Evolutionary conservation across 1,140 invertebrate genomes (phyloP), one percentile per base, ranked within the genome.

Genomic region (Ceratosolen solmsi): DNA sequence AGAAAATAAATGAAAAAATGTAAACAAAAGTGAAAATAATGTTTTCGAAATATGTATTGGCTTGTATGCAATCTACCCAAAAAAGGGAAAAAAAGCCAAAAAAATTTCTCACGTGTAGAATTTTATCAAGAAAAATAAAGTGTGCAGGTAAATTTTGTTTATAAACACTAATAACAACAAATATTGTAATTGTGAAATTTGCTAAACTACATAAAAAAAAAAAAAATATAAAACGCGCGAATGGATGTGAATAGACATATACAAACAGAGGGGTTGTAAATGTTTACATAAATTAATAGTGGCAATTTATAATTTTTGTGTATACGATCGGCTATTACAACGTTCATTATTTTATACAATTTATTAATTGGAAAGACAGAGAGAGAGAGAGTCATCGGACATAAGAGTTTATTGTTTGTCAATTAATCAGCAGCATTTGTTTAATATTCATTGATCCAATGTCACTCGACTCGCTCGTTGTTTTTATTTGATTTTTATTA

Each of bases 401-500:
- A 27, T 8, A 68, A 1, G 1, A 38, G n/a, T 38, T 38, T 38
- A 25, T 63, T 17, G 51, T n/a, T n/a, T n/a, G n/a, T n/a, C n/a
- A n/a, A n/a, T n/a, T n/a, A n/a, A n/a, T n/a, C n/a, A n/a, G n/a
- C n/a, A n/a, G 20, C 51, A 54, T 20, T 54, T 20, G 9, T 54
- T 46, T 8, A 56, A 60, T 30, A 30, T 33, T 36, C 11, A 20
- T 79, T 72, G 65, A 79, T 75, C 76, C 27, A 80, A 80, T 30
- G 33, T 81, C 79, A 27, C 33, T 65, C 46, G 74, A 78, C 73
- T 82, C 74, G 79, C 76, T 72, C 71, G 56, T 82, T 56, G 71
- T 65, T 56, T 78, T 82, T 80, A n/a, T 70, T 78, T 25, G 56
- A 70, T 79, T 74, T 83, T 65, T 54, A 71, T 74, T 13, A 83